Base-by-base conservation (phyloP, 2,888 invertebrate species). In the Branchellion lobata region DNA sequence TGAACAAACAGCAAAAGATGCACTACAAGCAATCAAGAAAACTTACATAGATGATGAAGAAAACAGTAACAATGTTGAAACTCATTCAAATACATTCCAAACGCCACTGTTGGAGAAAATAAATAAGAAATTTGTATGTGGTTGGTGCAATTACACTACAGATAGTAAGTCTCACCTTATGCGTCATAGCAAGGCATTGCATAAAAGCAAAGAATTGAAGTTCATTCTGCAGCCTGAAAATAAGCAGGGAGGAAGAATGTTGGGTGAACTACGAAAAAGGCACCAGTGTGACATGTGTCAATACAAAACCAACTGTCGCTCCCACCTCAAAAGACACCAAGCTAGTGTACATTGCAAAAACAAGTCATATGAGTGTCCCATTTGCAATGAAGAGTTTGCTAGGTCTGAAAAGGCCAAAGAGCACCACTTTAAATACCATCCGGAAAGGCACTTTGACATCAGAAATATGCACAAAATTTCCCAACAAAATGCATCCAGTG, bases 291-390 rank as follows among this genome's bases (percentile, higher is more conserved):
- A 78, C 36, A 65, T 81, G 40, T 82, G 82, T 47, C 76, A 68
- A 47, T 82, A 82, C 74, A 80, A 82, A 79, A 82, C 82, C 1
- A 82, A 82, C 73, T 81, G 82, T 79, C 78, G 79, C 65, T 82
- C 82, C 18, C 82, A 82, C 51, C 65, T 82, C 40, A 79, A 82
- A 3, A 72, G 82, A n/a, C 82, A 82, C 51, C 78, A 80, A 53
- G 81, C 81, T 69, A 82, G 81, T 40, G 82, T 82, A 0, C 81
- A 81, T 40, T 53, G 57, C 79, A 77, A 33, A 21, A 78, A 80
- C 57, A 81, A 82, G 75, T 76, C 65, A 18, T 82, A 81, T 76
- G 51, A 75, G 47, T 82, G 82, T 75, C 78, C 82, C 53, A 61
- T 81, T 8, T 82, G 82, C 72, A 80, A 69, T 27, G 81, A 81